Evolutionary conservation across 2,888 invertebrate species (phyloP), one percentile per base, ranked within the genome.

Genomic region (Dynastes hyllus): DNA sequence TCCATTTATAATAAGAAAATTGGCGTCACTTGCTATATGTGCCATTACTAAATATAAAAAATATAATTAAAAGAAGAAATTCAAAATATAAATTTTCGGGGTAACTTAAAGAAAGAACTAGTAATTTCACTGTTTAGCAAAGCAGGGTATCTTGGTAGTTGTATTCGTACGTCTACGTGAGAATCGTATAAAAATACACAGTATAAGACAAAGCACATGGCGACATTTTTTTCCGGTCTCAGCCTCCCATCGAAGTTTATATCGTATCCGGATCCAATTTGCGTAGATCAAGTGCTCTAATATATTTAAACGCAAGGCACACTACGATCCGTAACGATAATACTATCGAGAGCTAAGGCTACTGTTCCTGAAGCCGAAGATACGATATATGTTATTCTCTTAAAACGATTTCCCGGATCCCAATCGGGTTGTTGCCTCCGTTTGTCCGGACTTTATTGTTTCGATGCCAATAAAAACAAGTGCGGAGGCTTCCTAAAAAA

Each of bases 391-490:
- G 73, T 73, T 73, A 73, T 73, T 73, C 58, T 73, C 73, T 61
- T 61, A 40, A 58, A 73, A 73, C 73, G 73, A 73, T 73, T 71
- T 45, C 45, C 58, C 27, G 37, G 58, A 73, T 22, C 22, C 58
- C 37, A 58, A 58, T 73, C 58, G 73, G 58, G 73, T 58, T 73
- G 73, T 73, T 58, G 58, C 73, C 73, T 58, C 73, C 32, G 55
- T 58, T 73, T 61, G 58, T 61, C 58, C 58, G 58, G 73, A 40
- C 67, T 73, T 73, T 73, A 73, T 73, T 73, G 73, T 73, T 73
- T 73, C 73, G 73, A 73, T 76, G 76, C 50, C 65, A 63, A 76
- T 76, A 76, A 76, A 76, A 76, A 66, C 65, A 77, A 77, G 65
- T 65, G 50, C 53, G 11, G 32, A 11, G 37, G 37, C 58, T 55